phyloP scores from a whole-genome alignment of 2,113 vertebrate species.

The Microcebus griseorufus region DNA sequence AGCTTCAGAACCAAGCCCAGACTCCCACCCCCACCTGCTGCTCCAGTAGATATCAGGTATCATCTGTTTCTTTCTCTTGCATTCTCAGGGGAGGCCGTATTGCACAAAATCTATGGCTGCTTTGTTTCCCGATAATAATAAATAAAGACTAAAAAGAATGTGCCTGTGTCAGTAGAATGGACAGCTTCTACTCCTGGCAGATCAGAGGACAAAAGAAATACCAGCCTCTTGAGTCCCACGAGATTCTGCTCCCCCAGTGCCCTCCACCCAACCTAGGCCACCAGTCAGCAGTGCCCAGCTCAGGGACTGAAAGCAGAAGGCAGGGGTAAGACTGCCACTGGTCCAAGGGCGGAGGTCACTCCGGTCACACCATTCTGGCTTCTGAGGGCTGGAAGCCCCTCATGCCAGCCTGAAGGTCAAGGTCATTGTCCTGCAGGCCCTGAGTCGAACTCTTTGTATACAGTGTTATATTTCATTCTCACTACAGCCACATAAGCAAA shows the following conservation, averaged over 20 bases:
- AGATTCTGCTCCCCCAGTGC: not conserved
- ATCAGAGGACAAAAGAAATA: not conserved
- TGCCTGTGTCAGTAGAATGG: not conserved
- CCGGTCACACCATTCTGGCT: not conserved
- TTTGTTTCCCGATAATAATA: conserved; percentile 38
- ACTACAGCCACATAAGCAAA: not conserved
- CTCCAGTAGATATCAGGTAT: not conserved
- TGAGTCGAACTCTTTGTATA: not conserved
- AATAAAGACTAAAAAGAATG: not conserved
- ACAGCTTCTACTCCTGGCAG: not conserved
- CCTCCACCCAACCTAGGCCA: not conserved
- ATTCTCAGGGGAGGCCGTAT: conserved; percentile 18
- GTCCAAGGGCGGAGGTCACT: not conserved
- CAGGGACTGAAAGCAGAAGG: not conserved
- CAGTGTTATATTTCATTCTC: not conserved
- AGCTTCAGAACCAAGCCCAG: not conserved
- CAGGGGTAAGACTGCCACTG: not conserved
- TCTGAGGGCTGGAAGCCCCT: not conserved
- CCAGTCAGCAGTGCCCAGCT: not conserved
- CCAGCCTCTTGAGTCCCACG: not conserved
- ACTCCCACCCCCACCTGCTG: not conserved
- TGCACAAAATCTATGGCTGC: not conserved
- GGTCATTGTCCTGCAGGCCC: not conserved
- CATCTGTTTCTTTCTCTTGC: not conserved
- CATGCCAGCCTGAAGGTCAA: not conserved